Evolutionary conservation across 2,113 vertebrate species (phyloP).

Genomic region (Edolisoma coerulescens): DNA sequence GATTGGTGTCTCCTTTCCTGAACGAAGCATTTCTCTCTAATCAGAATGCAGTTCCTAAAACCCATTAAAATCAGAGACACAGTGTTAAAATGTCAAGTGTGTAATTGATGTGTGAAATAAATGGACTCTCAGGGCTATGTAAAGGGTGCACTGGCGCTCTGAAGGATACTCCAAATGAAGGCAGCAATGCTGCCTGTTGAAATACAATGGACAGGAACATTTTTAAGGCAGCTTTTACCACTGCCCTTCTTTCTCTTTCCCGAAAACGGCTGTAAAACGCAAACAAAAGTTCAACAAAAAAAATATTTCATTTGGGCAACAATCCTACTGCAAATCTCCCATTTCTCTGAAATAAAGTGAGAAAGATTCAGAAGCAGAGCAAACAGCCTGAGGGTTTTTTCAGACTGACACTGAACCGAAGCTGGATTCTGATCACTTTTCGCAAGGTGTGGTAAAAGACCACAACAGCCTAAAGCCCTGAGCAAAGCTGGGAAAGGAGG

Average conservation of each 20-base stretch:
- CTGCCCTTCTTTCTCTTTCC: neutral
- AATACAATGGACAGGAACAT: neutral
- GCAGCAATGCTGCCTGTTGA: neutral
- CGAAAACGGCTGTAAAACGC: neutral
- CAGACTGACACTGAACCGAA: neutral
- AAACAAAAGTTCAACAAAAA: neutral
- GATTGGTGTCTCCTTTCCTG: slow-evolving; percentile 9
- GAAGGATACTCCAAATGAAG: neutral
- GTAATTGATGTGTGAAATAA: slow-evolving; percentile 51
- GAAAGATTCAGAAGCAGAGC: neutral
- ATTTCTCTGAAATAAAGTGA: neutral
- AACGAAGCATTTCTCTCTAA: slow-evolving; percentile 27
- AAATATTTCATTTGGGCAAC: neutral
- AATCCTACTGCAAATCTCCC: neutral
- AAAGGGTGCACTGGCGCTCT: slow-evolving; percentile 4
- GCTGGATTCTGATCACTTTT: neutral
- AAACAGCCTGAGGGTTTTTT: neutral
- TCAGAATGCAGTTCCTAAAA: slow-evolving; percentile 41
- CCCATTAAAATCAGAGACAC: slow-evolving; percentile 56
- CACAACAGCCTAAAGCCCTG: neutral
- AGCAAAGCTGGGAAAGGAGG: neutral
- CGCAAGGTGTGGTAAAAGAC: neutral
- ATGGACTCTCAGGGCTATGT: slow-evolving; percentile 18
- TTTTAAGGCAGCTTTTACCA: neutral
- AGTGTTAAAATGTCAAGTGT: slow-evolving; percentile 55